A percentile compares a stretch with the other conserved stretches of the same genome.
Evolutionary conservation across 2,113 vertebrate species (phyloP).

Genomic region (Chaenocephalus aceratus): DNA sequence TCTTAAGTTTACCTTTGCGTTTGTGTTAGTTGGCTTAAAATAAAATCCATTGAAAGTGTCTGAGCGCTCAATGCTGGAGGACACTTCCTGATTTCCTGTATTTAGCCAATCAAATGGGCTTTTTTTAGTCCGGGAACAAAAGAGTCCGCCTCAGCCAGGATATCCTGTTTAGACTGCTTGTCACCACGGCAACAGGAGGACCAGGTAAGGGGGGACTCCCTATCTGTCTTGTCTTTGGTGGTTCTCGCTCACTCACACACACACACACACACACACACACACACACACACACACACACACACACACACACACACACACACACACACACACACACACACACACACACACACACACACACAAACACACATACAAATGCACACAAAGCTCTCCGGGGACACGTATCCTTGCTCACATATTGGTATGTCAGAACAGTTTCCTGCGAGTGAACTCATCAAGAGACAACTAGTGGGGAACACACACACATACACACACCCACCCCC

Average conservation of each 20-base stretch:
- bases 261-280: background rate
- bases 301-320: background rate
- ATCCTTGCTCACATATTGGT: constrained; percentile 49
- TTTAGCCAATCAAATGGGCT: constrained; percentile 75
- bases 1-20: constrained; percentile 25
- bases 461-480: constrained; percentile 30
- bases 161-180: constrained; percentile 83
- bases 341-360: no score
- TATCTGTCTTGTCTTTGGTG: constrained; percentile 20
- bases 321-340: no score
- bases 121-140: constrained; percentile 81
- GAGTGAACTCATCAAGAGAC: constrained; percentile 41
- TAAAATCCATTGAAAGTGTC: constrained; percentile 66
- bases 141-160: constrained; percentile 77
- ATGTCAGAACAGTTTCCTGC: constrained; percentile 53
- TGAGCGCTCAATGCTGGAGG: constrained; percentile 50
- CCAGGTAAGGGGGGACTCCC: constrained; percentile 40
- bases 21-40: constrained; percentile 53
- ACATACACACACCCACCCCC: constrained; percentile 2
- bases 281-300: background rate
- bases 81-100: constrained; percentile 79
- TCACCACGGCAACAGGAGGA: constrained; percentile 74
- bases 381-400: constrained; percentile 24
- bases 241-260: background rate
- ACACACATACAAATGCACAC: background rate